Base-by-base conservation (phyloP, 2,113 vertebrate genomes). In the Triplophysa siluroides region DNA sequence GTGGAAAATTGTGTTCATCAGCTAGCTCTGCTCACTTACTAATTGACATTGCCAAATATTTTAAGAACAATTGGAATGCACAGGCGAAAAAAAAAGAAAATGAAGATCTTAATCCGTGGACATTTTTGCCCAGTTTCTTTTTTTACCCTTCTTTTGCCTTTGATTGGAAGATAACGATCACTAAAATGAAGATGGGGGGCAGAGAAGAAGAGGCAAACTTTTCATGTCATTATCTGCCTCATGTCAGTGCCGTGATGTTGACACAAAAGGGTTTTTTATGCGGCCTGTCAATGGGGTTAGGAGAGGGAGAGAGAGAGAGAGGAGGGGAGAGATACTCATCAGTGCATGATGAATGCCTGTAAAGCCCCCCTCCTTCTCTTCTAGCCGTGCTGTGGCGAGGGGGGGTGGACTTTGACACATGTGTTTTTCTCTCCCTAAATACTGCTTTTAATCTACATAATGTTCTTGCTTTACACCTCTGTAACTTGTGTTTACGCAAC, bases 11-110 rank as follows among this genome's bases (percentile, higher is more conserved):
- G 96, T 96, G 96, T 98, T 98, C 96, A 97, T 98, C 96, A 97
- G 97, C 96, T 95, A 97, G 96, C 96, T 97, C 96, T 96, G 97
- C 97, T 99, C 97, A 97, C 96, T 99, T 98, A 99, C 98, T 99
- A 99, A 98, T 99, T 98, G 98, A 99, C 97, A 98, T 96, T 98
- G 97, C 97, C 97, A 98, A 98, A 99, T 98, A 98, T 98, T 98
- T 99, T 98, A 99, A 98, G 97, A 98, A 98, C 97, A 99, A 98
- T 97, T 97, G 98, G 96, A 98, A 98, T 98, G 96, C 95, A 94
- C 90, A 93, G 92, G 93, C 92, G 26, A 93, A 91, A 95, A 93
- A 94, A 78, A 83, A 24, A 95, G 95, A 93, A 94, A 93, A 90
- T 87, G 90, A 94, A 97, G 96, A 98, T 96, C 95, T 99, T 98